Evolutionary conservation across 2,113 vertebrate genomes (phyloP).

Genomic region (Salvelinus sp.): DNA sequence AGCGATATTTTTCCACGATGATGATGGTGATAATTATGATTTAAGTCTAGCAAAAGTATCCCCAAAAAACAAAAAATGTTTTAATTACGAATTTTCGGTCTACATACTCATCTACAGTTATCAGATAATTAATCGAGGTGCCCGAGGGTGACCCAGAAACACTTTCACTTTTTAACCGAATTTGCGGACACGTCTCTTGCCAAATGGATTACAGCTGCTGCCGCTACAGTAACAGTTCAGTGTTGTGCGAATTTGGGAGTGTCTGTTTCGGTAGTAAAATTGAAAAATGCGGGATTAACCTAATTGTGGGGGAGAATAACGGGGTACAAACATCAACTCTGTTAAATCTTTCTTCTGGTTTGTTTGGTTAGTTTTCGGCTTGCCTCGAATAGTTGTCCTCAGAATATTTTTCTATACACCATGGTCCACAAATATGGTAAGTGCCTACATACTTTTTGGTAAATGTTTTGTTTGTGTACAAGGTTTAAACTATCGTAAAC

Average conservation of each 20-base stretch:
- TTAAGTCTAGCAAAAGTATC: no score
- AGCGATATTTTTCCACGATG: no score
- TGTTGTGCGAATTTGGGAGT: slow-evolving; percentile 12
- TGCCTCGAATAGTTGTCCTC: neutral
- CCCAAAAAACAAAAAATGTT: no score
- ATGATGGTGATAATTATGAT: no score
- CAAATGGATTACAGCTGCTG: slow-evolving; percentile 7
- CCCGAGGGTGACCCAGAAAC: neutral
- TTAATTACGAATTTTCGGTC: no score
- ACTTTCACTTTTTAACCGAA: slow-evolving; percentile 29
- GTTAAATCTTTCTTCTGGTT: neutral
- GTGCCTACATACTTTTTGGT: slow-evolving; percentile 36
- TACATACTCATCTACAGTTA: neutral
- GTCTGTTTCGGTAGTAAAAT: neutral
- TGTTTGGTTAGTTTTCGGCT: neutral
- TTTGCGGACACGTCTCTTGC: slow-evolving; percentile 52
- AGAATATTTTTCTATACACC: slow-evolving; percentile 12
- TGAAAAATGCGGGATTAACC: neutral
- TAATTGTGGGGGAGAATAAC: neutral
- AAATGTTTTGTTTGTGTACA: neutral
- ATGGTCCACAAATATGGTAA: slow-evolving; percentile 80
- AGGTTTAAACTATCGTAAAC: no score
- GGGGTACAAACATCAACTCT: neutral
- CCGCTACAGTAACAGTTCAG: neutral
- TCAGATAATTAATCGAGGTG: neutral